Evolutionary conservation across 2,113 vertebrate species (phyloP).

Genomic region (Cynoglossus semilaevis): DNA sequence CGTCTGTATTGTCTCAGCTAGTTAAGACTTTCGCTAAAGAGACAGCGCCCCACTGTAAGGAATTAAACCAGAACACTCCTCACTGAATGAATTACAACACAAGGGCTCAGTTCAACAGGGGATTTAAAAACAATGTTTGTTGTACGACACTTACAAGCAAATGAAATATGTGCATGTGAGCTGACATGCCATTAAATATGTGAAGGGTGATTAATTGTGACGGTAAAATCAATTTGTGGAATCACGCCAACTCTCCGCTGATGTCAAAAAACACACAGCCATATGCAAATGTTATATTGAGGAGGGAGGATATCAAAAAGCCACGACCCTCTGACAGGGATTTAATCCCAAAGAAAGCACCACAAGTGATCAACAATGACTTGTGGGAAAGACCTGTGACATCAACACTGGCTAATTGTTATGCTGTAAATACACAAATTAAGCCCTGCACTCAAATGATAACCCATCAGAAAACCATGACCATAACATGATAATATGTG

Average conservation of each 20-base stretch:
- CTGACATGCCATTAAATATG: neutral
- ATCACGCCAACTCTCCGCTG: neutral
- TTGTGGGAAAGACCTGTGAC: neutral
- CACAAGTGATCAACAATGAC: neutral
- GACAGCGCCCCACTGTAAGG: conserved; percentile 56
- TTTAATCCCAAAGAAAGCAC: neutral
- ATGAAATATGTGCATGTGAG: neutral
- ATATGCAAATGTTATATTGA: neutral
- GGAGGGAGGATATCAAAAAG: conserved; percentile 1
- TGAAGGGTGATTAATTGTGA: neutral
- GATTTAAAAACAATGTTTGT: conserved; percentile 26
- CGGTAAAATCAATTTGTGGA: conserved; percentile 1
- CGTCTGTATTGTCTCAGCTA: conserved; percentile 61
- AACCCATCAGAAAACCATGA: neutral
- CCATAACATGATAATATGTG: neutral
- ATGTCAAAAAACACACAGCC: conserved; percentile 6
- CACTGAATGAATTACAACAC: conserved; percentile 37
- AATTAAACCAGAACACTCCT: conserved; percentile 55
- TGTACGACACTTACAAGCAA: conserved; percentile 11
- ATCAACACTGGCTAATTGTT: neutral
- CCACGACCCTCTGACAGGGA: neutral
- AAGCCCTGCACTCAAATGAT: conserved; percentile 7
- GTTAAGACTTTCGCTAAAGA: conserved; percentile 64
- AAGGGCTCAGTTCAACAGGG: conserved; percentile 15
- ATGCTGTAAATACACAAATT: neutral